Percentiles rank a stretch among this genome's conserved stretches.
phyloP scores from a whole-genome alignment of 2,888 invertebrate species.

The Catocala sponsa region DNA sequence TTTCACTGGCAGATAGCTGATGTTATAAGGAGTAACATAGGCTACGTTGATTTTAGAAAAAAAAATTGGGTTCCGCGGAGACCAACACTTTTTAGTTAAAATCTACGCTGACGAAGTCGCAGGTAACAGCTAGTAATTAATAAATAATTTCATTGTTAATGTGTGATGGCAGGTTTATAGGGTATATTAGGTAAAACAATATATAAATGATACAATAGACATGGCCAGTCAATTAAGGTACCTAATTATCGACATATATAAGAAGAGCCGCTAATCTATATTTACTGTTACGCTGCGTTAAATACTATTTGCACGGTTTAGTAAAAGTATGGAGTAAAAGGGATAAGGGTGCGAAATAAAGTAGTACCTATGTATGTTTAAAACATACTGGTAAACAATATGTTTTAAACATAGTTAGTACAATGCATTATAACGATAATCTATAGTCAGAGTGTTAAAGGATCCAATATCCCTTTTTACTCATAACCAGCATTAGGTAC shows the following conservation, averaged over 20 bases:
- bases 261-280: slow-evolving; percentile 22
- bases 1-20: too few relatives aligned
- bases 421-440: slow-evolving; percentile 13
- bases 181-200: slow-evolving; percentile 36
- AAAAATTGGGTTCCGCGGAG: too few relatives aligned
- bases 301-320: too few relatives aligned
- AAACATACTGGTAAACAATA: not conserved
- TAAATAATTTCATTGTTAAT: slow-evolving; percentile 19
- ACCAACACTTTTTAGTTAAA: too few relatives aligned
- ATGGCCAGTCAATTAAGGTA: slow-evolving; percentile 32
- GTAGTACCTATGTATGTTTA: not conserved
- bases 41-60: too few relatives aligned
- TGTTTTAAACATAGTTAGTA: not conserved
- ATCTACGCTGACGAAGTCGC: too few relatives aligned
- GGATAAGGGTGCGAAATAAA: not conserved
- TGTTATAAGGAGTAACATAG: too few relatives aligned
- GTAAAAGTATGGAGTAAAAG: not conserved
- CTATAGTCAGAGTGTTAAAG: slow-evolving; percentile 29
- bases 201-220: slow-evolving; percentile 32
- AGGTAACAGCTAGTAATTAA: slow-evolving; percentile 1
- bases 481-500: slow-evolving; percentile 15
- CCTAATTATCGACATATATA: slow-evolving; percentile 42
- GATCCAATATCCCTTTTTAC: slow-evolving; percentile 25
- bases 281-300: not conserved
- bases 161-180: slow-evolving; percentile 23